These are phyloP conservation scores for Sebastes taczanowskii DNA, from an alignment of 2,797 vertebrate genomes.

Conservation along the genomic window DNA sequence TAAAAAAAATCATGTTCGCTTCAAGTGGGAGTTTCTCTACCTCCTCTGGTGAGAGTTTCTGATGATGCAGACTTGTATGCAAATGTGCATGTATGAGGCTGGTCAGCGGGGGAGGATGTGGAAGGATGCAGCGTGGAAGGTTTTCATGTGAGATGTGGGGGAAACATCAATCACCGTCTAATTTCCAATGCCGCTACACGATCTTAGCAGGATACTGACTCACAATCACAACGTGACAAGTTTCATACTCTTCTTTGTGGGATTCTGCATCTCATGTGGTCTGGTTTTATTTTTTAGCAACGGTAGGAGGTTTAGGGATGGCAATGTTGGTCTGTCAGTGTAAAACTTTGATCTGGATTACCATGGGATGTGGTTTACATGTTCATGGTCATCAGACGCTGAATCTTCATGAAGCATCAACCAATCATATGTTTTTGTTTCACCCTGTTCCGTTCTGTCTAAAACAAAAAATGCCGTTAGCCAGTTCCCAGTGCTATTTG, in stretches of 20 bases:
- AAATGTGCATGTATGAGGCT: slow-evolving; percentile 8
- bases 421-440: too few relatives aligned
- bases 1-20: neutral
- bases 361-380: neutral
- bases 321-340: too few relatives aligned
- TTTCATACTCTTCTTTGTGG: neutral
- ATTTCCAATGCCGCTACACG: neutral
- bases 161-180: slow-evolving; percentile 24
- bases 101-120: slow-evolving; percentile 27
- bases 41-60: neutral
- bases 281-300: neutral
- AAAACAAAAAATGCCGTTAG: too few relatives aligned
- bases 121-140: slow-evolving; percentile 4
- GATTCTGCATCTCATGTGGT: neutral
- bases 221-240: slow-evolving; percentile 15
- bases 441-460: too few relatives aligned
- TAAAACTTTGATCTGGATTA: neutral
- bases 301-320: neutral
- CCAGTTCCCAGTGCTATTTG: too few relatives aligned
- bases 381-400: neutral
- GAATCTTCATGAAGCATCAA: neutral
- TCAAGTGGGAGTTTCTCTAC: neutral
- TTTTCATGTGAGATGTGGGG: slow-evolving; percentile 20
- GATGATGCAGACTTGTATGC: neutral
- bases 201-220: slow-evolving; percentile 33